phyloP scores from a whole-genome alignment of 30 jellyfish, hydroid and myxozoan genomes.

The Aurelia sp. region DNA sequence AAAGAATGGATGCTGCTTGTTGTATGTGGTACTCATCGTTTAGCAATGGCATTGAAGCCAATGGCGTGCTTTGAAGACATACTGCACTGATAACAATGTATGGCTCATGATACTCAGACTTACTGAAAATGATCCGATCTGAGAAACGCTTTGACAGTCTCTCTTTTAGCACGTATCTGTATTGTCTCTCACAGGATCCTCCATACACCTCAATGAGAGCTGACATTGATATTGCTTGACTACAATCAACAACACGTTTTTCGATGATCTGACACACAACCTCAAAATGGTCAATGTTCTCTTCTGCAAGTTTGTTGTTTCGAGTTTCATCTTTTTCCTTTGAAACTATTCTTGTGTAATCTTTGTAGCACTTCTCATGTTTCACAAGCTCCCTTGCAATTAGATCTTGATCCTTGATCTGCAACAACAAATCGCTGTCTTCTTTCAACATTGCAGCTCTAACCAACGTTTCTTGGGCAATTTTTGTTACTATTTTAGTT shows the following conservation, averaged over 20 bases:
- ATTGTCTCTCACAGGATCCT: constrained; percentile 1
- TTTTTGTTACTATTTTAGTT: neutral
- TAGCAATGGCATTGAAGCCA: constrained; percentile 25
- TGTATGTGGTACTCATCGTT: constrained; percentile 25
- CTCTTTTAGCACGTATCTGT: neutral
- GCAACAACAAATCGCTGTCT: neutral
- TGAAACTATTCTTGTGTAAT: too few species aligned
- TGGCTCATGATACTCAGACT: constrained; percentile 15
- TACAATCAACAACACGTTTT: neutral
- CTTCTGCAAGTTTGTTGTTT: too few species aligned
- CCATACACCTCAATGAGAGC: constrained; percentile 10
- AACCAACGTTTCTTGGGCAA: neutral
- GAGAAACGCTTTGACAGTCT: neutral
- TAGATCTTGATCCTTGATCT: constrained; percentile 7
- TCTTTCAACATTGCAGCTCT: constrained; percentile 1
- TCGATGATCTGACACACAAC: too few species aligned
- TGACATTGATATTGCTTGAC: constrained; percentile 8
- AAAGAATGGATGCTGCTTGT: constrained; percentile 17
- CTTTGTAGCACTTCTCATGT: neutral
- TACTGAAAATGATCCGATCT: constrained; percentile 2
- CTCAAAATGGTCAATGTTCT: too few species aligned
- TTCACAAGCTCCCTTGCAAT: constrained; percentile 14
- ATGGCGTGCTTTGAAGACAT: too few species aligned
- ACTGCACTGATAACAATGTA: constrained; percentile 11
- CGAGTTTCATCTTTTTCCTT: too few species aligned